These are phyloP conservation scores for Parauchenoglanis ngamensis DNA, from an alignment of 2,797 vertebrate genomes.

Conservation along the genomic window DNA sequence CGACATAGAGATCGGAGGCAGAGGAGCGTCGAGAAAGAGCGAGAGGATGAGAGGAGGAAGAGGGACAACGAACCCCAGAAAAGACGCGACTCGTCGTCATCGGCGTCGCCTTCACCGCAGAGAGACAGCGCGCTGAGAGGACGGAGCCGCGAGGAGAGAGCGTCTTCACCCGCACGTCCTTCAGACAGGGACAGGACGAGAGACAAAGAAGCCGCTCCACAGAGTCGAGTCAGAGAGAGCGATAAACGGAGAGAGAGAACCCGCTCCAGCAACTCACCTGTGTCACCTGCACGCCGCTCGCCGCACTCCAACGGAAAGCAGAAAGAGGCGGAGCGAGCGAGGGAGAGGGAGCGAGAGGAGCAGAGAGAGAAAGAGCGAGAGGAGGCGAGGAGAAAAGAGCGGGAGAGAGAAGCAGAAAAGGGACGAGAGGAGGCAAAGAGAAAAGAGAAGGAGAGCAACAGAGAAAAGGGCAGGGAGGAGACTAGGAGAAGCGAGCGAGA, in stretches of 20 bases:
- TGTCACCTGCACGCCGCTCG: constrained; percentile 51
- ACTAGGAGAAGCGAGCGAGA: not conserved
- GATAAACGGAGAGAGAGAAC: constrained; percentile 37
- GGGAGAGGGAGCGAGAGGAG: constrained; percentile 49
- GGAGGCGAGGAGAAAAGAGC: constrained; percentile 14
- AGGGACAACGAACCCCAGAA: constrained; percentile 54
- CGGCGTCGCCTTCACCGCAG: constrained; percentile 58
- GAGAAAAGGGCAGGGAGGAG: constrained; percentile 39
- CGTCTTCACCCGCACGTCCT: constrained; percentile 1
- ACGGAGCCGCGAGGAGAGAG: constrained; percentile 56
- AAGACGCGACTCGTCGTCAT: constrained; percentile 60
- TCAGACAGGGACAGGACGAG: constrained; percentile 45
- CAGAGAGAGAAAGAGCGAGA: constrained; percentile 22
- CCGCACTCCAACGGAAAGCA: constrained; percentile 62
- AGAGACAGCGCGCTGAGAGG: constrained; percentile 52
- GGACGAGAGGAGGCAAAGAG: constrained; percentile 29
- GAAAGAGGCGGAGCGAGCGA: constrained; percentile 53
- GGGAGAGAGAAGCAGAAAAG: constrained; percentile 41
- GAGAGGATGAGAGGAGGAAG: constrained; percentile 56
- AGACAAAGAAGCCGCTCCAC: constrained; percentile 19
- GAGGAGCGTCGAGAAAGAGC: constrained; percentile 52
- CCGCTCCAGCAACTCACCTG: constrained; percentile 39
- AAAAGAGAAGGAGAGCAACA: constrained; percentile 3
- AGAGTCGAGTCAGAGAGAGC: not conserved
- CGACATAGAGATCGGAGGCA: constrained; percentile 53